phyloP scores from a whole-genome alignment of 2,888 invertebrate species.

The Conistra vaccinii region DNA sequence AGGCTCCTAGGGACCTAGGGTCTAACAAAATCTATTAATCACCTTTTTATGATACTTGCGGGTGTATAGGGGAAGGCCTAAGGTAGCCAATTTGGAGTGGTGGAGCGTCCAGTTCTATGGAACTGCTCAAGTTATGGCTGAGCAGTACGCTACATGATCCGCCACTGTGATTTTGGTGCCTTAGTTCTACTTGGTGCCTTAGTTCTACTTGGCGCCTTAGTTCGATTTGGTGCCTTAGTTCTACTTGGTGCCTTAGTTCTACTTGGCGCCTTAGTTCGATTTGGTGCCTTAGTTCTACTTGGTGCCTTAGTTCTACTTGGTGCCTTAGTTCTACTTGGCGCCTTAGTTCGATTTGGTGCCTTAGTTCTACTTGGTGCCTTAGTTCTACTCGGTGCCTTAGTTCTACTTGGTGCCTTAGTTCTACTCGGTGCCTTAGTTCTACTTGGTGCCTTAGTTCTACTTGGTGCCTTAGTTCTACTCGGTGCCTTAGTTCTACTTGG shows the following conservation, averaged over 20 bases:
- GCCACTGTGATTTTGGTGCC: not conserved
- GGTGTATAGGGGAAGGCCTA: not conserved
- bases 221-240: not conserved
- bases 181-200: not conserved
- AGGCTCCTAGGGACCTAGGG: no score
- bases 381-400: no score
- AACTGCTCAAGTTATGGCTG: not conserved
- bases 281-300: not conserved
- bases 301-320: not conserved
- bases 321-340: no score
- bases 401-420: not conserved
- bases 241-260: not conserved
- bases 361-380: not conserved
- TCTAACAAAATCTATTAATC: not conserved
- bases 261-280: no score
- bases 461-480: not conserved
- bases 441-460: not conserved
- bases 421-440: no score
- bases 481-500: not conserved
- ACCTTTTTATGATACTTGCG: not conserved
- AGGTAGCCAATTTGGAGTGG: not conserved
- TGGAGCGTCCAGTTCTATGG: not conserved
- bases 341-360: no score
- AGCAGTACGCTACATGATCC: not conserved
- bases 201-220: no score